A percentile compares a stretch with the other conserved stretches of the same genome.
These are phyloP conservation scores for Notechis scutatus DNA, from an alignment of 2,113 vertebrate genomes.

Conservation along the genomic window DNA sequence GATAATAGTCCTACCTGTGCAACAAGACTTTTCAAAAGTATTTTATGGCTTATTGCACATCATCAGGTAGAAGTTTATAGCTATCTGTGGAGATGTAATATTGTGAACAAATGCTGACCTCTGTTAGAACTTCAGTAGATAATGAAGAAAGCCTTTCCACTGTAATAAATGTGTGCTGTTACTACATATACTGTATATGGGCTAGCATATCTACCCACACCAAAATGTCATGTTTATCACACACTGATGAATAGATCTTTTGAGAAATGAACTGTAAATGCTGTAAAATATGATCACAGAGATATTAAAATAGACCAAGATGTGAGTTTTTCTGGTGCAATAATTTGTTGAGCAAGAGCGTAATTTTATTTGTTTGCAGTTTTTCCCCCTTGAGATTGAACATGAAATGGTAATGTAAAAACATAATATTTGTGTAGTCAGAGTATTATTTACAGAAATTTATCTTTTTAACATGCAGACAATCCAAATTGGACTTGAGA, in stretches of 20 bases:
- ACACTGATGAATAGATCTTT: background rate
- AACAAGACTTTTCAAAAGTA: background rate
- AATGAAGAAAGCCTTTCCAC: background rate
- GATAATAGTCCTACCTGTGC: background rate
- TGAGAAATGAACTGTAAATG: background rate
- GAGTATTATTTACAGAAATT: background rate
- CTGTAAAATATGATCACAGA: background rate
- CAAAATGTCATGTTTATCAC: background rate
- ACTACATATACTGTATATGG: background rate
- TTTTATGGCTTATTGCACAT: background rate
- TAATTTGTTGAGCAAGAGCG: background rate
- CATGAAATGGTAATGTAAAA: background rate
- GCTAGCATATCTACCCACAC: background rate
- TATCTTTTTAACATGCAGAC: slow-evolving; percentile 65
- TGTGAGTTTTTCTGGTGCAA: background rate
- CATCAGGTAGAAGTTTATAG: background rate
- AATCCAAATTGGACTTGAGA: slow-evolving; percentile 80
- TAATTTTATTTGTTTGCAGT: background rate
- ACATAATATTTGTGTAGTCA: background rate
- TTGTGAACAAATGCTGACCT: background rate
- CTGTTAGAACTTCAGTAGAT: background rate
- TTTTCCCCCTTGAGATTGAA: background rate
- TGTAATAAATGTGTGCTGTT: background rate
- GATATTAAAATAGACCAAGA: background rate
- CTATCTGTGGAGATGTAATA: background rate